A percentile compares a stretch with the other conserved stretches of the same genome.
phyloP scores from a whole-genome alignment of 2,797 vertebrate genomes.

The Phrynocephalus forsythii region DNA sequence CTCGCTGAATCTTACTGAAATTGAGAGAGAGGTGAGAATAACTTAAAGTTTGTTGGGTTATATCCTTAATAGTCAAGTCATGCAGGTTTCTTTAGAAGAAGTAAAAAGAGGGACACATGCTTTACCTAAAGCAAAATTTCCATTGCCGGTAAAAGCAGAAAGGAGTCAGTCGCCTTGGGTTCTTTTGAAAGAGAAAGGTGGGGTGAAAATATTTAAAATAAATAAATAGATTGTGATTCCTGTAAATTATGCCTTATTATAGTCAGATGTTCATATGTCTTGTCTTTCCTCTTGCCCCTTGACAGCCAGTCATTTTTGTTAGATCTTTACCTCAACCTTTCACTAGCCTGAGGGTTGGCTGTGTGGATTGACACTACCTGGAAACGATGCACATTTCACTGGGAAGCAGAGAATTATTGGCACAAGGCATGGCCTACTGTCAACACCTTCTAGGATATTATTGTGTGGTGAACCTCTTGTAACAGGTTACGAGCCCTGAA shows the following conservation, averaged over 20 bases:
- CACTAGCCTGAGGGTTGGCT: conserved; percentile 55
- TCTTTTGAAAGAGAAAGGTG: no score
- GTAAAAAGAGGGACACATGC: not conserved
- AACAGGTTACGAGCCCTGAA: conserved; percentile 8
- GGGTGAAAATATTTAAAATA: no score
- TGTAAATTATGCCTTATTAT: conserved; percentile 26
- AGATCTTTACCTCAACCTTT: conserved; percentile 63
- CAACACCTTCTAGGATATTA: conserved; percentile 59
- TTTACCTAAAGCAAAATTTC: not conserved
- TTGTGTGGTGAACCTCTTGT: conserved; percentile 30
- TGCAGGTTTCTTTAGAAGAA: not conserved
- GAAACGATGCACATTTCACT: conserved; percentile 70
- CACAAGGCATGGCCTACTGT: conserved; percentile 51
- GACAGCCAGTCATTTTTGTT: conserved; percentile 65
- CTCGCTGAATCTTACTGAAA: not conserved
- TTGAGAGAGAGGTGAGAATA: not conserved
- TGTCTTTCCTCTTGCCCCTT: conserved; percentile 50
- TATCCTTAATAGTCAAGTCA: not conserved
- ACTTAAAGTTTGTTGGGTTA: not conserved
- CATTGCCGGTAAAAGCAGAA: not conserved
- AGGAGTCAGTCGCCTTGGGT: no score
- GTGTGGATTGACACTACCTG: conserved; percentile 57
- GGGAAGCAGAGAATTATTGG: conserved; percentile 70
- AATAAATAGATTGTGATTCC: not conserved
- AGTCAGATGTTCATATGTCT: not conserved